These are phyloP conservation scores for Oxytorus armatus DNA, from an alignment of 2,888 invertebrate species.

Conservation along the genomic window DNA sequence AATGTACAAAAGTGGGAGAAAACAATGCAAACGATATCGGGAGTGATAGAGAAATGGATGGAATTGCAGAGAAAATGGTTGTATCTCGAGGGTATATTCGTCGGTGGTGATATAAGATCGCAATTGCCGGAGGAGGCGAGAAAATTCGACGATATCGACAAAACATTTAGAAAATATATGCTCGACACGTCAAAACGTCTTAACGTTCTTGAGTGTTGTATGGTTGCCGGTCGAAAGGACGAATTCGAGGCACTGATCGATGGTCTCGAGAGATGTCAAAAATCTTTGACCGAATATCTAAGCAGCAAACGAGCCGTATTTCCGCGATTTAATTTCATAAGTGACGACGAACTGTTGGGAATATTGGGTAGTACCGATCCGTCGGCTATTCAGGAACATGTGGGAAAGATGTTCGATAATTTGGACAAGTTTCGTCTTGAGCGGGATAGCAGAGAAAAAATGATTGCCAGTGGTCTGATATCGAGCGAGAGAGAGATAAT, in stretches of 20 bases:
- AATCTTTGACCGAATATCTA: conserved; percentile 95
- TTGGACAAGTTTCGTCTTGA: conserved; percentile 90
- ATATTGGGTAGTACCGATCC: conserved; percentile 95
- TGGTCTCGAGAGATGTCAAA: conserved; percentile 95
- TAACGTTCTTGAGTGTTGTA: conserved; percentile 92
- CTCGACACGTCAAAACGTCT: conserved; percentile 92
- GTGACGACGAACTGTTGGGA: conserved; percentile 95
- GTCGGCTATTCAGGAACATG: conserved; percentile 94
- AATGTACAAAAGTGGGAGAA: conserved; percentile 95
- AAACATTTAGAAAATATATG: conserved; percentile 93
- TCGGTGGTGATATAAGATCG: conserved; percentile 94
- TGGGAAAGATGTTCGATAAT: conserved; percentile 98
- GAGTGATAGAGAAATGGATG: conserved; percentile 95
- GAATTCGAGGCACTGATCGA: conserved; percentile 90
- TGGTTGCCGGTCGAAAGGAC: conserved; percentile 89
- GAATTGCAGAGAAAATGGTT: conserved; percentile 95
- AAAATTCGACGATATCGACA: conserved; percentile 96
- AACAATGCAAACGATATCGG: conserved; percentile 91
- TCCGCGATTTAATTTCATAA: conserved; percentile 97
- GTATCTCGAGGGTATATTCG: conserved; percentile 96
- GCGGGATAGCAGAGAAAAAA: conserved; percentile 87
- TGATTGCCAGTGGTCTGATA: conserved; percentile 92
- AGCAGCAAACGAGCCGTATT: conserved; percentile 95
- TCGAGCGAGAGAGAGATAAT: conserved; percentile 95
- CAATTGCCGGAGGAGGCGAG: conserved; percentile 96